phyloP scores from a whole-genome alignment of 1,140 invertebrate genomes.

The Caenorhabditis elegans region WBcel235 BX284604.4:3884001-3884500 shows the following conservation, averaged over 20 bases:
- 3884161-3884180: neutral
- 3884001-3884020: neutral
- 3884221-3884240: neutral
- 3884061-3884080: neutral
- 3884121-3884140: neutral
- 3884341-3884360: no score
- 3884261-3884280: neutral
- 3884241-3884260: neutral
- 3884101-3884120: neutral
- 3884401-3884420: neutral
- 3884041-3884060: neutral
- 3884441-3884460: neutral
- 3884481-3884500: neutral
- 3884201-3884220: neutral
- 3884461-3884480: constrained; percentile 8
- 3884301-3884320: no score
- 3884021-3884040: neutral
- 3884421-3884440: neutral
- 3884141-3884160: constrained; percentile 23
- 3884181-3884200: neutral
- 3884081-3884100: neutral
- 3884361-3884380: no score
- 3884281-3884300: no score
- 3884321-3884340: no score
- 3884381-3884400: no score